phyloP scores from a whole-genome alignment of 2,797 vertebrate genomes.

The Acanthurus lineatus region DNA sequence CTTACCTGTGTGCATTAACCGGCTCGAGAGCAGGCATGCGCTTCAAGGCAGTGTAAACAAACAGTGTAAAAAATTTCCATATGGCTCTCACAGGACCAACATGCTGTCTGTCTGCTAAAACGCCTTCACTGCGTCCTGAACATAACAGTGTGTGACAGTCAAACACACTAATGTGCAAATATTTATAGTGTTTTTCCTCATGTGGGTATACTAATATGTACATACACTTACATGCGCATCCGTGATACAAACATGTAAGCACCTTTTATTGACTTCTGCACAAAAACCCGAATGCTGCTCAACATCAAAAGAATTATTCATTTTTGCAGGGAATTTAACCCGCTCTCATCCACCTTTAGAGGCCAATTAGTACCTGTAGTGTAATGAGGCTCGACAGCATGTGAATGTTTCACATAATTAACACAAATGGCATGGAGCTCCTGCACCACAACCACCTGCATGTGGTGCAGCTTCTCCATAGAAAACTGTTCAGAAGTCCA shows the following conservation, averaged over 20 bases:
- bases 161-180: conserved; percentile 41
- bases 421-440: conserved; percentile 84
- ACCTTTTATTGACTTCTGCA: conserved; percentile 67
- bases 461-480: conserved; percentile 32
- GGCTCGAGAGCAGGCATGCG: conserved; percentile 37
- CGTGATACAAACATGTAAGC: conserved; percentile 34
- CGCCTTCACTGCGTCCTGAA: conserved; percentile 27
- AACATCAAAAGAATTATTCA: conserved; percentile 82
- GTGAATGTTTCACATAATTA: conserved; percentile 85
- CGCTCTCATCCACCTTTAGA: conserved; percentile 68
- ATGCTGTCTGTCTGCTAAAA: conserved; percentile 50
- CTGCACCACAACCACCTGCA: conserved; percentile 54
- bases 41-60: conserved; percentile 67
- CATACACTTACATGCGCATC: conserved; percentile 21
- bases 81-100: conserved; percentile 49
- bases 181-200: conserved; percentile 25
- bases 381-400: conserved; percentile 84
- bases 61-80: conserved; percentile 52
- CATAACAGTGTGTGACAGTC: conserved; percentile 51
- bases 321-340: conserved; percentile 79
- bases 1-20: conserved; percentile 53
- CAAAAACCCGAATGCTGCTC: conserved; percentile 60
- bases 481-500: conserved; percentile 52
- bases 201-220: conserved; percentile 28
- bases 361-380: conserved; percentile 83